A percentile compares a stretch with the other conserved stretches of the same genome.
phyloP scores from a whole-genome alignment of 2,888 invertebrate genomes.

The Bugula neritina region DNA sequence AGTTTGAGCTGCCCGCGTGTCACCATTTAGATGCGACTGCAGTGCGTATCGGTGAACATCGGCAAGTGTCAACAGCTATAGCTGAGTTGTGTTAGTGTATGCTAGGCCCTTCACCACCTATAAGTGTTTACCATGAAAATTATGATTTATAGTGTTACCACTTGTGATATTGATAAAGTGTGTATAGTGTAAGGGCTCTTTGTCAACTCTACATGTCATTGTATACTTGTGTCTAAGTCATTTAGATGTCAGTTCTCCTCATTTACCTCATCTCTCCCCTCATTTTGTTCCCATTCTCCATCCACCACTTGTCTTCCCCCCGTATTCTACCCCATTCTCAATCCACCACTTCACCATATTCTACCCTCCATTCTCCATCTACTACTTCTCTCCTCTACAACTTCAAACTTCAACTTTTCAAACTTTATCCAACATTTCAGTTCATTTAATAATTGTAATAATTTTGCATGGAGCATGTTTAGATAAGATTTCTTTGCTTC shows the following conservation, averaged over 20 bases:
- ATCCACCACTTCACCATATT: too few species aligned
- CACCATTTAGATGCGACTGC: background rate
- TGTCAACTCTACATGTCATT: conserved; percentile 10
- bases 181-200: background rate
- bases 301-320: background rate
- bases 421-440: too few species aligned
- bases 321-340: background rate
- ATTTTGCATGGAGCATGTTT: too few species aligned
- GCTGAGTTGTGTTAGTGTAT: conserved; percentile 19
- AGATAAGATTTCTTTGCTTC: too few species aligned
- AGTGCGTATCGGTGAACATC: background rate
- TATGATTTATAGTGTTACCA: conserved; percentile 25
- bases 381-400: too few species aligned
- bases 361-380: too few species aligned
- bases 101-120: background rate
- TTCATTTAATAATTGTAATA: too few species aligned
- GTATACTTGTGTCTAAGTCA: background rate
- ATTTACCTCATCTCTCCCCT: background rate
- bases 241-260: conserved; percentile 3
- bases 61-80: conserved; percentile 6
- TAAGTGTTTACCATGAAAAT: conserved; percentile 26
- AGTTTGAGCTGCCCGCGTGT: too few species aligned
- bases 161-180: conserved; percentile 26
- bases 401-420: too few species aligned
- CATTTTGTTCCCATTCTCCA: background rate